Evolutionary conservation across 1,140 invertebrate species (phyloP), one percentile per base, ranked within the genome.

Genomic region (Onthophagus taurus): DNA sequence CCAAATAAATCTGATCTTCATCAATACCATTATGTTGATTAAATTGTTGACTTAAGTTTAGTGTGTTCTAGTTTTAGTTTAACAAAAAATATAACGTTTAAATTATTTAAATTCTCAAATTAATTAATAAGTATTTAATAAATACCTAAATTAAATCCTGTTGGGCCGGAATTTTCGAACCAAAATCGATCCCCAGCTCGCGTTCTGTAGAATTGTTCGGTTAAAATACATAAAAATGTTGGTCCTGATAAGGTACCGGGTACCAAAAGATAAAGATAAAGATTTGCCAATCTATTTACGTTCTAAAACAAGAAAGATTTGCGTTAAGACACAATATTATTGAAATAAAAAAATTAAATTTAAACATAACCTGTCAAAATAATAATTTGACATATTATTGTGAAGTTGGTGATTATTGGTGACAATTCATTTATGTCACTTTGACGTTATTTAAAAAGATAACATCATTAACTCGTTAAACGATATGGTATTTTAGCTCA

Each of bases 141-240:
- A 70, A 71, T 70, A 87, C 84, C 80, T 61, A 73, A 64, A 3
- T 82, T 82, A 56, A 91, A 90, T 16, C 75, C n/a, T n/a, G n/a
- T n/a, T n/a, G n/a, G 70, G 45, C 78, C 74, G 3, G 75, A 74
- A 51, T 78, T 80, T 64, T 91, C 87, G 55, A 78, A 93, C 77
- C 86, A 95, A 62, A 71, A 85, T 44, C 87, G 69, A 63, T 95
- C 89, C 5, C 84, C 88, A 6, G 81, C 78, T 57, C 89, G 76
- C 0, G 86, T 82, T 45, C 81, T 71, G 54, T 81, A 86, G 63
- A 97, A 95, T 64, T 96, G 91, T 57, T 85, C 85, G 0, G 78
- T 81, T 2, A 97, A 67, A 39, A 97, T 86, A 54, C 90, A 95
- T 1, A 89, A 72, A 69, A 94, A 95, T 0, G 91, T 96, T 2